phyloP scores from a whole-genome alignment of 1,140 invertebrate genomes.

The Neodiprion fabricii region DNA sequence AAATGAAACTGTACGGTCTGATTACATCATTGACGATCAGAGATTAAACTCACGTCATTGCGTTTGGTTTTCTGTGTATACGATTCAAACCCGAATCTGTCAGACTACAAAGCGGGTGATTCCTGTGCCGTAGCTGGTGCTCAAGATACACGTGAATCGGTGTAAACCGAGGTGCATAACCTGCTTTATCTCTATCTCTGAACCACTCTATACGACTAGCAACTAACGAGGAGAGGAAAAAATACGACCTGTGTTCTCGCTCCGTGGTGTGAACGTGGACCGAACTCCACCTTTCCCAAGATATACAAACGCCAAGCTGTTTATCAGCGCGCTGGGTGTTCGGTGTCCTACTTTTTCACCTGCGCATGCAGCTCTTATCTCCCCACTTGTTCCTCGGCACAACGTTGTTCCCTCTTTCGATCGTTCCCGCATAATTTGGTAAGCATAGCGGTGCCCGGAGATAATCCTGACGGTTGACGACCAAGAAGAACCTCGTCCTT shows the following conservation, averaged over 20 bases:
- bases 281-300: conserved; percentile 39
- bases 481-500: not conserved
- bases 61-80: too few relatives aligned
- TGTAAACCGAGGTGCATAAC: too few relatives aligned
- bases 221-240: not conserved
- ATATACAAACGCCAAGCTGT: conserved; percentile 14
- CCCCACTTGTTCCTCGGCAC: not conserved
- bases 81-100: not conserved
- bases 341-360: conserved; percentile 41
- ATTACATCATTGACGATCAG: not conserved
- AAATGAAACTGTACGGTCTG: not conserved
- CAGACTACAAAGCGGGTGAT: not conserved
- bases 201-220: not conserved
- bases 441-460: not conserved
- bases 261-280: conserved; percentile 16
- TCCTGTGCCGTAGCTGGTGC: not conserved
- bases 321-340: conserved; percentile 27
- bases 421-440: not conserved
- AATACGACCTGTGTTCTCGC: not conserved
- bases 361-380: not conserved
- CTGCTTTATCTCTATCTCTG: too few relatives aligned
- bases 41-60: too few relatives aligned
- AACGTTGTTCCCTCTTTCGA: not conserved
- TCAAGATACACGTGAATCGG: too few relatives aligned
- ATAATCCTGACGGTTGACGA: not conserved